Conservation (phyloP, 2,113 vertebrate species). For the Ploceus nigricollis region DNA sequence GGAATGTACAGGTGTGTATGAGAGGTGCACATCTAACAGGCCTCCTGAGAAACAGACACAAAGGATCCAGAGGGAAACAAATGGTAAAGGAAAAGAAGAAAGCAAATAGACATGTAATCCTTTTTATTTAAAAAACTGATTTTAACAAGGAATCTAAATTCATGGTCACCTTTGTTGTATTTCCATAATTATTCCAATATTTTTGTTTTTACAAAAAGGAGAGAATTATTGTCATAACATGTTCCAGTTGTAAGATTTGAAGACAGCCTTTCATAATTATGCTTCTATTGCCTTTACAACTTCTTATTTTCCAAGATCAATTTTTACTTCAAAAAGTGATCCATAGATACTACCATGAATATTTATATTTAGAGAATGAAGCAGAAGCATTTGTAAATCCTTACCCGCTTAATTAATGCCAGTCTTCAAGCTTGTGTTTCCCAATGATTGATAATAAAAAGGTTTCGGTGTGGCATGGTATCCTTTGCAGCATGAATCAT, state of each 20-base stretch:
- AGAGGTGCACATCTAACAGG: not conserved
- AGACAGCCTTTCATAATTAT: conserved; percentile 34
- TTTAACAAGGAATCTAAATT: not conserved
- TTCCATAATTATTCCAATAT: not conserved
- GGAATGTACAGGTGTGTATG: not conserved
- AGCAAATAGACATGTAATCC: not conserved
- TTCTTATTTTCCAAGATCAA: conserved; percentile 41
- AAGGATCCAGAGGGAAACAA: not conserved
- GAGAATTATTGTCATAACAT: not conserved
- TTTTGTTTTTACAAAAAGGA: not conserved
- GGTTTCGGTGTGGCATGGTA: conserved; percentile 52
- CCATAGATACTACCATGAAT: conserved; percentile 49
- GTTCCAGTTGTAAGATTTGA: not conserved
- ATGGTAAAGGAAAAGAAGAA: not conserved
- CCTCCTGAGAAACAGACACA: not conserved
- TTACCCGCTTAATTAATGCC: conserved; percentile 58
- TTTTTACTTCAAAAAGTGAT: conserved; percentile 50
- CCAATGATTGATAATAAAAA: conserved; percentile 67
- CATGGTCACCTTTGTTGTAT: not conserved
- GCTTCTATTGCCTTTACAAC: conserved; percentile 24
- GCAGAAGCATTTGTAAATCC: conserved; percentile 60
- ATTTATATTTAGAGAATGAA: conserved; percentile 61
- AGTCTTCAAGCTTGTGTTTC: conserved; percentile 56
- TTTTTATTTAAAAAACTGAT: not conserved
- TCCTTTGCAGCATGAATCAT: conserved; percentile 63